Base-by-base conservation (phyloP, 2,888 invertebrate genomes). In the Andrena flavipes region DNA sequence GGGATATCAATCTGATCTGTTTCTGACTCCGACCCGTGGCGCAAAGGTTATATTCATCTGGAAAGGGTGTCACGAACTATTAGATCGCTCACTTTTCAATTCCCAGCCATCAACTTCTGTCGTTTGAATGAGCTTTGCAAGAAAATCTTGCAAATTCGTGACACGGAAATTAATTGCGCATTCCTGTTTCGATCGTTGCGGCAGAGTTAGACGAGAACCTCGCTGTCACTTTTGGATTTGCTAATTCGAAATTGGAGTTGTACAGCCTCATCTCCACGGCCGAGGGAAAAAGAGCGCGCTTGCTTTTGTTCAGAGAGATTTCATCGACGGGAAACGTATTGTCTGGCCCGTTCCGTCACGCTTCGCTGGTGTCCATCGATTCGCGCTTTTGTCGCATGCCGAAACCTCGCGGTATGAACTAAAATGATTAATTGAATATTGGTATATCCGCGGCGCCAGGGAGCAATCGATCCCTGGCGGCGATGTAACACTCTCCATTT, bases 361-460 rank as follows among this genome's bases (percentile, higher is more conserved):
- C 84, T 76, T 70, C 85, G 82, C 65, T 51, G 84, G 73, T 84
- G 86, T 88, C 86, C 89, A 89, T 84, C 86, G 86, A 85, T 89
- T 88, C 88, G 63, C 84, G 88, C 88, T 89, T 89, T 89, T 88
- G 89, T 86, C 88, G 87, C 83, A 49, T 63, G 72, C 64, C 78
- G 78, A 88, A 88, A 83, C 83, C 84, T 83, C 86, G 78, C 85
- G 76, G 82, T 82, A 89, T 80, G 82, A 87, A 84, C 85, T 86
- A 82, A 89, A 88, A 89, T 88, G 88, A 88, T 88, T 88, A 88
- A 88, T 88, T 82, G 88, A 89, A 89, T 88, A 88, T 88, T 81
- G 87, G 85, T 84, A 85, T 76, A 85, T 89, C 56, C 85, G 81
- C 71, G 64, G 26, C 72, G 65, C 80, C 29, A 65, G 73, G 69